phyloP scores from a whole-genome alignment of 1,140 invertebrate species.

The Coelopa frigida region DNA sequence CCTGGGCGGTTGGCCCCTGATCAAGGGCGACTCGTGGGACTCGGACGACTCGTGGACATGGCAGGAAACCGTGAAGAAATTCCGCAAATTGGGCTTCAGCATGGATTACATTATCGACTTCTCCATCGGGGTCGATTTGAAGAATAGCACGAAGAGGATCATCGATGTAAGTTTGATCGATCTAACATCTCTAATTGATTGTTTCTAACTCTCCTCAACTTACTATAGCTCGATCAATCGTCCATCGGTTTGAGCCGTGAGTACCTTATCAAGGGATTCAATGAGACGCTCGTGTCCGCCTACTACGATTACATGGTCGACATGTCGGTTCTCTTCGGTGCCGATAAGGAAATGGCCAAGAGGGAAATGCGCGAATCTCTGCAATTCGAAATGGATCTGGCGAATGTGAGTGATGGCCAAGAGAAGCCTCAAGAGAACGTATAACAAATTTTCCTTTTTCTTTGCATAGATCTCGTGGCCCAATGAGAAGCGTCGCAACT shows the following conservation, averaged over 20 bases:
- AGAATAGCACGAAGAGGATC: conserved; percentile 75
- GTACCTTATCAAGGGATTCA: conserved; percentile 77
- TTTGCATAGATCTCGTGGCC: conserved; percentile 74
- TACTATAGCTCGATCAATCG: conserved; percentile 79
- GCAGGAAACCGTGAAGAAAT: conserved; percentile 75
- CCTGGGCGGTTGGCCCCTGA: conserved; percentile 87
- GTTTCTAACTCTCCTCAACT: not conserved
- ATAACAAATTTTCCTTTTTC: too few relatives aligned
- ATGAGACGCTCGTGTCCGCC: conserved; percentile 68
- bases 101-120: conserved; percentile 91
- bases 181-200: too few relatives aligned
- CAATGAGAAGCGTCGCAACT: conserved; percentile 83
- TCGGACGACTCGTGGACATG: conserved; percentile 62
- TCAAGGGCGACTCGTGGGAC: conserved; percentile 71
- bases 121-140: conserved; percentile 82
- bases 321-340: conserved; percentile 80
- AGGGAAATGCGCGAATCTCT: conserved; percentile 75
- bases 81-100: conserved; percentile 70
- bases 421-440: too few relatives aligned
- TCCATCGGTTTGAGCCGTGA: conserved; percentile 80
- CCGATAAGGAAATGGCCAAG: conserved; percentile 60
- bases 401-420: conserved; percentile 86
- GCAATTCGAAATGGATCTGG: conserved; percentile 85
- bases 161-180: conserved; percentile 69
- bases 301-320: conserved; percentile 82